These are phyloP conservation scores for Schizothorax lantsangensis DNA, from an alignment of 2,797 vertebrate species.

Conservation along the genomic window DNA sequence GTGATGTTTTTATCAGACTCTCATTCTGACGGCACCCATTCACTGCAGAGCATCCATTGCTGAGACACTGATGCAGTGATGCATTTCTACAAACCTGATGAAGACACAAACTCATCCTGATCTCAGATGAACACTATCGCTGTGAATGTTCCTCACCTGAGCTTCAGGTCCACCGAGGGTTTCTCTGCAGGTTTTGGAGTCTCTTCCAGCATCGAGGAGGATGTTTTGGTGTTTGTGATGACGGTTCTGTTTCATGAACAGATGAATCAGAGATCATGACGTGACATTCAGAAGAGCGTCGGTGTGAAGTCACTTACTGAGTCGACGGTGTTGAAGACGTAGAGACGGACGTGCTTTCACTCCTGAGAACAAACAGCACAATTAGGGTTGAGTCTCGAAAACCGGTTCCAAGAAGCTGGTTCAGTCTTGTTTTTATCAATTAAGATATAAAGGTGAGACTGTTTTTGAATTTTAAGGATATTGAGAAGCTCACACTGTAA, in stretches of 20 bases:
- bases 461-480: too few species aligned
- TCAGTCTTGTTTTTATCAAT: too few species aligned
- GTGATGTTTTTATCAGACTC: too few species aligned
- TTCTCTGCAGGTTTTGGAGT: conserved; percentile 6
- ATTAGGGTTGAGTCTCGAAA: neutral
- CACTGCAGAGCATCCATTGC: too few species aligned
- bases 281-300: neutral
- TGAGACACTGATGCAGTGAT: too few species aligned
- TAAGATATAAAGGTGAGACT: too few species aligned
- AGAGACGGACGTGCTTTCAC: neutral
- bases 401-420: too few species aligned
- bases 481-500: too few species aligned
- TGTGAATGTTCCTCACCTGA: neutral
- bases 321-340: neutral
- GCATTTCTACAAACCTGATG: too few species aligned
- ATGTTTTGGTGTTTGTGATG: neutral
- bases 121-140: too few species aligned
- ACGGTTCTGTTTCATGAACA: neutral
- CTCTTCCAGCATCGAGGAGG: neutral
- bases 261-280: neutral
- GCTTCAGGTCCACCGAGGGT: neutral
- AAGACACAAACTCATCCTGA: too few species aligned
- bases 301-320: neutral
- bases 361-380: conserved; percentile 2
- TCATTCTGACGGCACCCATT: too few species aligned